Evolutionary conservation across 2,113 vertebrate species (phyloP), one percentile per base, ranked within the genome.

Genomic region (Hemichromis elongatus): DNA sequence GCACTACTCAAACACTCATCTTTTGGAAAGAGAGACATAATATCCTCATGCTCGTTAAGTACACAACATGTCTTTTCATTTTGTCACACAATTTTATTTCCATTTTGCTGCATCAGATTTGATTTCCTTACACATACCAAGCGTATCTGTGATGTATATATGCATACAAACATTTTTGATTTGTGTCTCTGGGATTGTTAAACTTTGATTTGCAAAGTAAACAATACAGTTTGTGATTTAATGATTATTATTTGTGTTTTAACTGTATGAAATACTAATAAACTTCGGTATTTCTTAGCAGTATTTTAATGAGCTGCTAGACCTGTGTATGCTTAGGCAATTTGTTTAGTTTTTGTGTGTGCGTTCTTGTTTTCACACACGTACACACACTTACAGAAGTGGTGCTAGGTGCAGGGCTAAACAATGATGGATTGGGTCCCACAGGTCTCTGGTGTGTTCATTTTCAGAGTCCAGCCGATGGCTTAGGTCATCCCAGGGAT

Each of bases 401-500:
- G 61, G 79, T 79, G 61, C 47, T 26, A 10, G 45, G 80, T 85
- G 61, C 53, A 28, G 85, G 83, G 53, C 73, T 80, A 81, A 81
- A 84, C 82, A 90, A 83, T 93, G 93, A 95, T 92, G 90, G 92
- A 95, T 92, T 66, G 91, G 21, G 73, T 91, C 87, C 88, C 89
- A 56, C 37, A 85, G 87, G 90, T 85, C 90, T 88, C 90, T 80
- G n/a, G 61, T 85, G 91, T 92, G 86, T 92, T 94, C 93, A 92
- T 93, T 93, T 93, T 68, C 79, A 87, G 87, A 88, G 85, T 91
- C 92, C 90, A 86, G 82, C 42, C 66, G 28, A 89, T 87, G 87
- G 82, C 83, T 88, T 68, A 52, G 93, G 94, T 94, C 93, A 94
- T 92, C 86, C 79, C 57, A 68, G 85, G 90, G 93, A 95, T 95